Conservation (phyloP, 2,797 vertebrate species). For the Manis javanica region DNA sequence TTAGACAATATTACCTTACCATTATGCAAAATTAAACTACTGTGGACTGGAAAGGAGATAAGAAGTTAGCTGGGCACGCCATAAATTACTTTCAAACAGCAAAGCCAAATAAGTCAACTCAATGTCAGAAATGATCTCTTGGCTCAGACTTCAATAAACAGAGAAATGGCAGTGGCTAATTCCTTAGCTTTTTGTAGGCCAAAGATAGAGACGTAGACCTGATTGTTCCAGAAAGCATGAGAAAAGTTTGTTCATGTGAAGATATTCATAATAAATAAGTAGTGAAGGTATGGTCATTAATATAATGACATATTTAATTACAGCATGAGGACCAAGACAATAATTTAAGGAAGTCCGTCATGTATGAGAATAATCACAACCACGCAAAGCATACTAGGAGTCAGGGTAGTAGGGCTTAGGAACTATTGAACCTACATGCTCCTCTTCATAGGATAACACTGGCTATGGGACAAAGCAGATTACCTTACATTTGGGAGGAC, state of each 20-base stretch:
- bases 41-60: background rate
- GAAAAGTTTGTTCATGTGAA: background rate
- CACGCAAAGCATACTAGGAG: background rate
- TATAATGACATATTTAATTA: conserved; percentile 52
- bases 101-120: conserved; percentile 56
- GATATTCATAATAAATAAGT: conserved; percentile 39
- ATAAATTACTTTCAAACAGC: conserved; percentile 49
- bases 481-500: background rate
- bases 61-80: background rate
- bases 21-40: conserved; percentile 29
- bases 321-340: background rate
- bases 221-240: conserved; percentile 25
- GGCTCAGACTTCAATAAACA: conserved; percentile 57
- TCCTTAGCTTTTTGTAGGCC: background rate
- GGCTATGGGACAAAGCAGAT: background rate
- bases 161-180: conserved; percentile 42
- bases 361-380: conserved; percentile 34
- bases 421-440: background rate
- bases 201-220: background rate
- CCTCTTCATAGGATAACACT: background rate
- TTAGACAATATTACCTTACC: background rate
- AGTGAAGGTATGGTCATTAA: background rate
- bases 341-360: conserved; percentile 51
- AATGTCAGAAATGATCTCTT: conserved; percentile 59
- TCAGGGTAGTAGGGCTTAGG: too few relatives aligned